Percentiles rank a stretch among this genome's conserved stretches.
Conservation (phyloP, 2,113 vertebrate genomes). For the Prietella phreatophila region DNA sequence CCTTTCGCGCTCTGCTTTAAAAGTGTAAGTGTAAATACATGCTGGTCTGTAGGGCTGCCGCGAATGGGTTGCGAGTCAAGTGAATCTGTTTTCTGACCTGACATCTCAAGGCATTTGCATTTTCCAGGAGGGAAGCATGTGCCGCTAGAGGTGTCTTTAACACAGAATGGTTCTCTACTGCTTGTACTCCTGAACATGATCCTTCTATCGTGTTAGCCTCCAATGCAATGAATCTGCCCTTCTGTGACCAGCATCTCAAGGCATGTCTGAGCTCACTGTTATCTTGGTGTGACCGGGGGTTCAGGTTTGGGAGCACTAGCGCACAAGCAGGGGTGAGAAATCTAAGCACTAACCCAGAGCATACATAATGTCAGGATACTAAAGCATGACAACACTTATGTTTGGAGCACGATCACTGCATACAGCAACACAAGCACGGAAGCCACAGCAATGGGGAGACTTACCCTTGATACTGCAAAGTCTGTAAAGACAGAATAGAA, state of each 20-base stretch:
- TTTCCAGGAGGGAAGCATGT: slow-evolving; percentile 39
- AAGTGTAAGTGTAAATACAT: slow-evolving; percentile 19
- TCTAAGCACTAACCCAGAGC: slow-evolving; percentile 41
- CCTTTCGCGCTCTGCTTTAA: slow-evolving; percentile 8
- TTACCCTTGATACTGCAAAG: slow-evolving; percentile 67
- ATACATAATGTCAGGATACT: slow-evolving; percentile 40
- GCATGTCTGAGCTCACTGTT: background rate
- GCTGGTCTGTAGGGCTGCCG: slow-evolving; percentile 31
- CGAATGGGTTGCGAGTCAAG: slow-evolving; percentile 21
- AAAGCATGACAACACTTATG: slow-evolving; percentile 46
- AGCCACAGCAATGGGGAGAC: slow-evolving; percentile 53
- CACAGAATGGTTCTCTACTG: slow-evolving; percentile 36
- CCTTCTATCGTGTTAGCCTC: background rate
- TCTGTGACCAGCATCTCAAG: background rate
- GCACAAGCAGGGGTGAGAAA: slow-evolving; percentile 17
- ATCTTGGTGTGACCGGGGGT: slow-evolving; percentile 43
- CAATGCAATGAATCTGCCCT: background rate
- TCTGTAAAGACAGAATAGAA: slow-evolving; percentile 67
- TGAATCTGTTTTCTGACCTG: slow-evolving; percentile 43
- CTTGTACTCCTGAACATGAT: slow-evolving; percentile 34
- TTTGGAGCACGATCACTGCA: slow-evolving; percentile 45
- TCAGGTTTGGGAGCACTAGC: slow-evolving; percentile 11
- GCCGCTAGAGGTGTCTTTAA: slow-evolving; percentile 44
- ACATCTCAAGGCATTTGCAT: slow-evolving; percentile 31
- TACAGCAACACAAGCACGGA: slow-evolving; percentile 49